Percentiles rank a stretch among this genome's conserved stretches.
phyloP scores from a whole-genome alignment of 2,113 vertebrate species.

The Gyps fulvus region DNA sequence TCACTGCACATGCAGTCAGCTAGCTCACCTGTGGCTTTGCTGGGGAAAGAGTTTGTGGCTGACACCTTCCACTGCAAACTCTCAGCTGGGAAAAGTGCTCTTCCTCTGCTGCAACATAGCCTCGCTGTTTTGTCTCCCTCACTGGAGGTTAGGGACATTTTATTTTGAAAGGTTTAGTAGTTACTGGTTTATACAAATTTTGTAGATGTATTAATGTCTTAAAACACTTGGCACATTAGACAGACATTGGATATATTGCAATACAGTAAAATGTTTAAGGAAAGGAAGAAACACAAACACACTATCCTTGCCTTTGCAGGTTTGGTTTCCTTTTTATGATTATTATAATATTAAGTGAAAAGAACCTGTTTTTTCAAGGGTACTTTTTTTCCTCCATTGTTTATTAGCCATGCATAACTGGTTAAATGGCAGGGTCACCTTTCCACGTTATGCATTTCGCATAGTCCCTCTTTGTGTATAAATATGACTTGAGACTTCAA shows the following conservation, averaged over 20 bases:
- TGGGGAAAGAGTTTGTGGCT: not conserved
- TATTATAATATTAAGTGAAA: not conserved
- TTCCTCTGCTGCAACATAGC: not conserved
- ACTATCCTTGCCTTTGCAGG: not conserved
- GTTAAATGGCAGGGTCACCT: not conserved
- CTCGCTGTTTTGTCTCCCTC: not conserved
- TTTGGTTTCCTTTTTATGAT: not conserved
- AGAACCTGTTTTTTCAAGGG: not conserved
- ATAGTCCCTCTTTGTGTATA: not conserved
- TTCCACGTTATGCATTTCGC: not conserved
- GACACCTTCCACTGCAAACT: not conserved
- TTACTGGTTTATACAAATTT: not conserved
- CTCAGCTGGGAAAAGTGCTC: not conserved
- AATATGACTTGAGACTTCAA: not conserved
- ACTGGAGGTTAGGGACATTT: not conserved
- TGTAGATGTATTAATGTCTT: not conserved
- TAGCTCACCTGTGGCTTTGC: not conserved
- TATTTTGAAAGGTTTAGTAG: not conserved
- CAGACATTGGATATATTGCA: not conserved
- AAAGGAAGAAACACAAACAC: not conserved
- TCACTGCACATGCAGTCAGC: not conserved
- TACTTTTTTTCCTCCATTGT: not conserved
- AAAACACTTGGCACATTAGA: not conserved
- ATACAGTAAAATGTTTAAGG: not conserved
- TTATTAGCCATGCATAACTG: not conserved